A percentile compares a stretch with the other conserved stretches of the same genome.
Conservation (phyloP, 2,797 vertebrate genomes). For the Chaetophractus vellerosus region DNA sequence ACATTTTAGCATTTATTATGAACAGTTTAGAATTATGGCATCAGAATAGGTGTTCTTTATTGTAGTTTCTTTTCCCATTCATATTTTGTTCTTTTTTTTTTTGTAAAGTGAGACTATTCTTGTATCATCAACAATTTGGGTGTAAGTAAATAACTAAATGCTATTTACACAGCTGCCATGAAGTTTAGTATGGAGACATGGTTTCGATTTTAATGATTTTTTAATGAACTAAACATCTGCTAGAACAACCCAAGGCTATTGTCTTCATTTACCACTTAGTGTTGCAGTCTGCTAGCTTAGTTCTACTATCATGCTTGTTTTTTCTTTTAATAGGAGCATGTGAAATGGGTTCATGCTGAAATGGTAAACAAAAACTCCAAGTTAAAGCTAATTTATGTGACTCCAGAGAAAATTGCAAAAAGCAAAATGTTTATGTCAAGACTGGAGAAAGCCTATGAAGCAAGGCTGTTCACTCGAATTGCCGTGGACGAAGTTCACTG, state of each 20-base stretch:
- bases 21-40: slow-evolving; percentile 46
- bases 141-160: neutral
- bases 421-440: slow-evolving; percentile 99
- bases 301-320: neutral
- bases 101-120: slow-evolving; percentile 29
- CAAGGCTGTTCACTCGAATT: slow-evolving; percentile 92
- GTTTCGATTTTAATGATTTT: slow-evolving; percentile 53
- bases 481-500: slow-evolving; percentile 99
- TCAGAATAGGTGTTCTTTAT: slow-evolving; percentile 21
- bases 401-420: slow-evolving; percentile 98
- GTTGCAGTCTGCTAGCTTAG: neutral
- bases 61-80: neutral
- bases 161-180: neutral
- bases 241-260: neutral
- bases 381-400: slow-evolving; percentile 97
- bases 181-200: neutral
- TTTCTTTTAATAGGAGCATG: slow-evolving; percentile 91
- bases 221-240: slow-evolving; percentile 42
- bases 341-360: slow-evolving; percentile 93
- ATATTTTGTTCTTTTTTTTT: neutral
- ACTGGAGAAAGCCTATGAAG: slow-evolving; percentile 96
- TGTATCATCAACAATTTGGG: neutral
- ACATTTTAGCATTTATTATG: slow-evolving; percentile 25
- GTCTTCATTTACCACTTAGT: neutral
- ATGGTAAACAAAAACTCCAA: slow-evolving; percentile 92